Evolutionary conservation across 2,113 vertebrate species (phyloP).

Genomic region (Pongo abelii): DNA sequence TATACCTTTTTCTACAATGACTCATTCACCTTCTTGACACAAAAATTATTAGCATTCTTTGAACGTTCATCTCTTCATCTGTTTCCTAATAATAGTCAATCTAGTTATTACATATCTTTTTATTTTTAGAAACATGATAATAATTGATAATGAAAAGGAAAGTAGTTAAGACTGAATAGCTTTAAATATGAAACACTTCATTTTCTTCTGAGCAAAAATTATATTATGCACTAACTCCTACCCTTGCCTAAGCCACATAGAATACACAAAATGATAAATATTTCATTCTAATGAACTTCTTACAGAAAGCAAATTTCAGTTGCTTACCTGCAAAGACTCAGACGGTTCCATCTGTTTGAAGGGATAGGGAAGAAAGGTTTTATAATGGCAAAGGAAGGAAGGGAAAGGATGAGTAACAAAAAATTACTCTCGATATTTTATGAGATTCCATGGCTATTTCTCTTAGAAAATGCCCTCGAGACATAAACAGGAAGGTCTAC

Average conservation of each 20-base stretch:
- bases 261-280: background rate
- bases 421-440: background rate
- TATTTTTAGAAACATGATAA: background rate
- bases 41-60: conserved; percentile 19
- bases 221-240: background rate
- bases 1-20: background rate
- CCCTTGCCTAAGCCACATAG: background rate
- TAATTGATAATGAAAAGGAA: background rate
- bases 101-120: background rate
- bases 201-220: background rate
- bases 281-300: conserved; percentile 40
- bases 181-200: conserved; percentile 40
- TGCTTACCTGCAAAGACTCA: conserved; percentile 74
- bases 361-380: conserved; percentile 21
- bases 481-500: background rate
- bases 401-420: background rate
- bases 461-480: background rate
- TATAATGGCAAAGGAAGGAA: background rate
- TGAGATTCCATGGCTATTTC: conserved; percentile 6
- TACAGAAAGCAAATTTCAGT: conserved; percentile 37
- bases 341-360: conserved; percentile 47
- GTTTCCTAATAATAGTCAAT: conserved; percentile 26
- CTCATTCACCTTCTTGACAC: background rate
- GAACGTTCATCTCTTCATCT: background rate
- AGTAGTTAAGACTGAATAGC: conserved; percentile 18